Percentiles rank a stretch among this genome's conserved stretches.
These are phyloP conservation scores for Psilanteris sp. DNA, from an alignment of 1,140 invertebrate species.

Conservation along the genomic window DNA sequence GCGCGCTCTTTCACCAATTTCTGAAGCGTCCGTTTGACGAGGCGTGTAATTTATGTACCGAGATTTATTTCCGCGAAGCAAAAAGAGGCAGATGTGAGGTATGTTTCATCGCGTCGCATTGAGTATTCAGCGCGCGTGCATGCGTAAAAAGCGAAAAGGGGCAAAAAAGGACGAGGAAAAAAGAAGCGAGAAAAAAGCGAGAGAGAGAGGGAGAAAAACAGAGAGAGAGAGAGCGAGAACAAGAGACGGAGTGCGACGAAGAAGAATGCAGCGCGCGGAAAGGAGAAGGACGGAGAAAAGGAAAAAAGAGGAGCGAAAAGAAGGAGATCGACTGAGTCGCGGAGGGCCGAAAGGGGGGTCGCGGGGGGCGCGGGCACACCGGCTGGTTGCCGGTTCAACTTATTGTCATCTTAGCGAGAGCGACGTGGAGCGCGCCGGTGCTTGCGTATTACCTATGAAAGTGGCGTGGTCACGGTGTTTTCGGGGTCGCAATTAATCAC, in stretches of 20 bases:
- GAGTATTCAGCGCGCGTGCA: slow-evolving; percentile 51
- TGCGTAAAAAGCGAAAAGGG: slow-evolving; percentile 39
- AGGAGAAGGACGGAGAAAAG: too few species aligned
- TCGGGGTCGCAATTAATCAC: slow-evolving; percentile 67
- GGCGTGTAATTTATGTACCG: slow-evolving; percentile 58
- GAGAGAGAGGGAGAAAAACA: too few species aligned
- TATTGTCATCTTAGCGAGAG: slow-evolving; percentile 55
- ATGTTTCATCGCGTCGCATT: slow-evolving; percentile 58
- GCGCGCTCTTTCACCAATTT: slow-evolving; percentile 46
- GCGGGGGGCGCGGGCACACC: slow-evolving; percentile 8
- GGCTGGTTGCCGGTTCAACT: slow-evolving; percentile 34
- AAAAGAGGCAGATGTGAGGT: slow-evolving; percentile 28
- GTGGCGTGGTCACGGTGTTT: slow-evolving; percentile 49
- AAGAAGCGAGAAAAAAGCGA: too few species aligned
- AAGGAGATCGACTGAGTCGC: neutral
- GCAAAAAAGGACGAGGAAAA: slow-evolving; percentile 14
- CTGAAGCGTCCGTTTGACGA: slow-evolving; percentile 58
- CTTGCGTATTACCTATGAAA: slow-evolving; percentile 47
- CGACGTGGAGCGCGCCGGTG: slow-evolving; percentile 39
- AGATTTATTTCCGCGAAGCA: slow-evolving; percentile 63
- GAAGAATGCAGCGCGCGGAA: too few species aligned
- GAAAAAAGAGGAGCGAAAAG: slow-evolving; percentile 18
- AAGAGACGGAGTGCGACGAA: too few species aligned
- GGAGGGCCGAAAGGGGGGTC: neutral
- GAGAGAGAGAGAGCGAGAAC: too few species aligned